These are phyloP conservation scores for Trachymyrmex cornetzi DNA, from an alignment of 1,140 invertebrate species.

Conservation along the genomic window DNA sequence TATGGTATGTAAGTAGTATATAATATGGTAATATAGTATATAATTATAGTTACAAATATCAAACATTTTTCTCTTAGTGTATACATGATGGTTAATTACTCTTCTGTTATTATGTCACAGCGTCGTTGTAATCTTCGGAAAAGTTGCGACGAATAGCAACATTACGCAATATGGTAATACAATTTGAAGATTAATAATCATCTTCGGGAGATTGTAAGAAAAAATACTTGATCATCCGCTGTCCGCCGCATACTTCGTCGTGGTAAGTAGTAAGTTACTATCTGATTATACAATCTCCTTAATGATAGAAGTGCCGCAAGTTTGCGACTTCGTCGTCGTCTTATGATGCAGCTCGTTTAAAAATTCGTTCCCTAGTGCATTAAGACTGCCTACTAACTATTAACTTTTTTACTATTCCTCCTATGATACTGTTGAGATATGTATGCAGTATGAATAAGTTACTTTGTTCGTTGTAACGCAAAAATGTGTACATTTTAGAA, in stretches of 20 bases:
- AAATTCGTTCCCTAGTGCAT: slow-evolving; percentile 50
- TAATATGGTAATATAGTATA: too few relatives aligned
- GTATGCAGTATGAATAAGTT: slow-evolving; percentile 25
- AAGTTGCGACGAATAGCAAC: slow-evolving; percentile 39
- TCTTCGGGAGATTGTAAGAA: slow-evolving; percentile 52
- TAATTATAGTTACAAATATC: too few relatives aligned
- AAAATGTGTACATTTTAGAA: slow-evolving; percentile 14
- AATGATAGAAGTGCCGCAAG: slow-evolving; percentile 59
- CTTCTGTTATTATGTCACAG: slow-evolving; percentile 26
- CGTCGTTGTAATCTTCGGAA: background rate
- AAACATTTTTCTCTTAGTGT: too few relatives aligned
- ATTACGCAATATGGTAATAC: slow-evolving; percentile 60
- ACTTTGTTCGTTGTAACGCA: background rate
- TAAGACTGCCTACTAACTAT: slow-evolving; percentile 54
- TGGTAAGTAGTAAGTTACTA: slow-evolving; percentile 62
- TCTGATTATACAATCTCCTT: slow-evolving; percentile 64
- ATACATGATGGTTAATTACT: slow-evolving; percentile 35
- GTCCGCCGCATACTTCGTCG: slow-evolving; percentile 50
- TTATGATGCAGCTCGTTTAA: slow-evolving; percentile 51
- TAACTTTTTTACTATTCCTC: slow-evolving; percentile 36
- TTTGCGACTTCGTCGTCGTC: slow-evolving; percentile 52
- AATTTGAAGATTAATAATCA: slow-evolving; percentile 63
- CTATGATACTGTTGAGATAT: slow-evolving; percentile 7
- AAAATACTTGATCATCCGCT: slow-evolving; percentile 64
- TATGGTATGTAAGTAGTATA: too few relatives aligned